Conservation (phyloP, 1,140 invertebrate species). For the Oryctes rhinoceros region DNA sequence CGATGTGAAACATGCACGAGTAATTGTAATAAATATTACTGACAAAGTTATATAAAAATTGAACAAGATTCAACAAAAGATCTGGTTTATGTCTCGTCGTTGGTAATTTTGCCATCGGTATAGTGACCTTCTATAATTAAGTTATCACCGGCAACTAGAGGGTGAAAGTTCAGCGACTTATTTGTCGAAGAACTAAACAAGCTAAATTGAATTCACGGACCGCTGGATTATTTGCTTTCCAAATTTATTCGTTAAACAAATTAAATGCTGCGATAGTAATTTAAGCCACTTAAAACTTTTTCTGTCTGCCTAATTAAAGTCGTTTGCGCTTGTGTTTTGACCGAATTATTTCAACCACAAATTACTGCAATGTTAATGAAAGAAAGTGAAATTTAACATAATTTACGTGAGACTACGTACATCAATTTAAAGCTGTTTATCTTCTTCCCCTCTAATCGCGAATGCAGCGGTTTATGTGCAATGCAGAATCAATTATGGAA, state of each 20-base stretch:
- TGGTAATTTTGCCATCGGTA: not conserved
- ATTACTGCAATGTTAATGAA: not conserved
- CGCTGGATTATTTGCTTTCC: conserved; percentile 22
- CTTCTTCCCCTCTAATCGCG: not conserved
- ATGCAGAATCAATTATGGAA: conserved; percentile 1
- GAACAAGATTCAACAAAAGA: too few species aligned
- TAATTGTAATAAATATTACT: too few species aligned
- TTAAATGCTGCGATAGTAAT: not conserved
- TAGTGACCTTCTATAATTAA: not conserved
- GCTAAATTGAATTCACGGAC: conserved; percentile 6
- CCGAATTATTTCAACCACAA: conserved; percentile 34
- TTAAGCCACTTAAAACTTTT: conserved; percentile 36
- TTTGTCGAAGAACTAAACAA: conserved; percentile 2
- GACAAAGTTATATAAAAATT: too few species aligned
- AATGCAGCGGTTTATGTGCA: not conserved
- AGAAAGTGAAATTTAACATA: conserved; percentile 12
- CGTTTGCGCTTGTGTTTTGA: not conserved
- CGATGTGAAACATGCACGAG: too few species aligned
- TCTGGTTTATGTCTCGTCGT: too few species aligned
- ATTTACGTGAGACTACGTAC: not conserved
- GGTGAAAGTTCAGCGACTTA: conserved; percentile 29
- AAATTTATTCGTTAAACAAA: conserved; percentile 18
- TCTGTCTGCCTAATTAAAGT: conserved; percentile 16
- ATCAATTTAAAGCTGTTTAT: not conserved
- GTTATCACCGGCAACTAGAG: not conserved